Conservation (phyloP, 2,888 invertebrate genomes). For the Spodoptera exigua region DNA sequence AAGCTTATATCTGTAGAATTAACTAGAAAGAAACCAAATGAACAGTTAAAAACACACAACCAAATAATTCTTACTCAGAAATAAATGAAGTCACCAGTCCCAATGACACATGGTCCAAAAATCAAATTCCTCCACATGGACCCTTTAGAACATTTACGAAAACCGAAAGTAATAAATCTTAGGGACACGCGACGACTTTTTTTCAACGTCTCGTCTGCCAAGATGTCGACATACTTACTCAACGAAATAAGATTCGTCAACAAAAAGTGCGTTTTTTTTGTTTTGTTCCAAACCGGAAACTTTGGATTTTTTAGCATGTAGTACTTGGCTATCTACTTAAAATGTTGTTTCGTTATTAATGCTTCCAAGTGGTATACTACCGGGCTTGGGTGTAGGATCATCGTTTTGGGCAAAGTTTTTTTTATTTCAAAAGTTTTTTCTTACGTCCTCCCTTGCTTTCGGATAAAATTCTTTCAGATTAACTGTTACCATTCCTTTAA, state of each 20-base stretch:
- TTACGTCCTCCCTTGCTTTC: too few species aligned
- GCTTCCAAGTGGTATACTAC: too few species aligned
- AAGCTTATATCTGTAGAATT: too few species aligned
- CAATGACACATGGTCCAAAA: conserved; percentile 37
- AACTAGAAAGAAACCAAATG: too few species aligned
- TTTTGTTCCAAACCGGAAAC: conserved; percentile 41
- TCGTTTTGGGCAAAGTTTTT: too few species aligned
- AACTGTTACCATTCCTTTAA: too few species aligned
- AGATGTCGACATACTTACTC: conserved; percentile 33
- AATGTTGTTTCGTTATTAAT: too few species aligned
- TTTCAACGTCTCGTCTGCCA: conserved; percentile 51
- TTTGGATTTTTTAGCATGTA: conserved; percentile 41
- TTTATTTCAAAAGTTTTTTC: too few species aligned
- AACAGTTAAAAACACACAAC: not conserved
- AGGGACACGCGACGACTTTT: conserved; percentile 54
- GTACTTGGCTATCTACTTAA: conserved; percentile 1
- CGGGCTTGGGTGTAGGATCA: too few species aligned
- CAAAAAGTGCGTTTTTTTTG: conserved; percentile 36
- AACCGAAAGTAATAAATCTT: conserved; percentile 48
- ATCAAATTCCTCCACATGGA: conserved; percentile 24
- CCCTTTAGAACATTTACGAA: conserved; percentile 8
- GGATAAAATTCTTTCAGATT: too few species aligned
- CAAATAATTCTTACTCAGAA: not conserved
- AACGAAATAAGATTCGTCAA: conserved; percentile 6
- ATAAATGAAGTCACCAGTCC: conserved; percentile 13